Evolutionary conservation across 2,113 vertebrate genomes (phyloP), one percentile per base, ranked within the genome.

Genomic region (Erinaceus europaeus): DNA sequence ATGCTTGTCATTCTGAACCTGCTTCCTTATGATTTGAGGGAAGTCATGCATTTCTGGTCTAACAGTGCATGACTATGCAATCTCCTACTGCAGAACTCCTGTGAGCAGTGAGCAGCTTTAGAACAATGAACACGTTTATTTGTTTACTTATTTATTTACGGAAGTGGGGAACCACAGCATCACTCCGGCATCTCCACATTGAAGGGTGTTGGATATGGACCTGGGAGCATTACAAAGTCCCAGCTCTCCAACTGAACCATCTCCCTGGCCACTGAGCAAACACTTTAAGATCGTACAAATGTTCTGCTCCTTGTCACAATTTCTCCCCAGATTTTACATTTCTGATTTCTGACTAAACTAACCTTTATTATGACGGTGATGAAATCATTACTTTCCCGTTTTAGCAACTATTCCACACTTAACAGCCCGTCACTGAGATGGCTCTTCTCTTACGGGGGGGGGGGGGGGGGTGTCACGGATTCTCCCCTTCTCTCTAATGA

Each of bases 371-470:
- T 34, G 10, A 83, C 18, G 32, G 4, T 69, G 48, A 52, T 69
- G 85, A 34, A 84, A 90, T 48, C 32, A 42, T 15, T 13, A 74
- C 57, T 90, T 81, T 85, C 53, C 53, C 87, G 73, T 4, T 71
- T 64, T 2, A 90, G 23, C 23, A 84, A 29, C 68, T 64, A 46
- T 1, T 67, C 32, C 23, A 57, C 34, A 88, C 32, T 42, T 84
- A 81, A 40, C 34, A 84, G 17, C 3, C 83, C 57, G 29, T 44
- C n/a, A 29, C 71, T 76, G 17, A 68, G 18, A 9, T 21, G 2
- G 36, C 17, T 52, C 6, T 78, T 42, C 29, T 64, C 7, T 9
- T 6, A 1, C 42, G n/a, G n/a, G n/a, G n/a, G n/a, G n/a, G n/a
- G n/a, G n/a, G n/a, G n/a, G n/a, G n/a, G n/a, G n/a, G n/a, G n/a